Conservation (phyloP, 2,113 vertebrate genomes). For the Balaeniceps rex region DNA sequence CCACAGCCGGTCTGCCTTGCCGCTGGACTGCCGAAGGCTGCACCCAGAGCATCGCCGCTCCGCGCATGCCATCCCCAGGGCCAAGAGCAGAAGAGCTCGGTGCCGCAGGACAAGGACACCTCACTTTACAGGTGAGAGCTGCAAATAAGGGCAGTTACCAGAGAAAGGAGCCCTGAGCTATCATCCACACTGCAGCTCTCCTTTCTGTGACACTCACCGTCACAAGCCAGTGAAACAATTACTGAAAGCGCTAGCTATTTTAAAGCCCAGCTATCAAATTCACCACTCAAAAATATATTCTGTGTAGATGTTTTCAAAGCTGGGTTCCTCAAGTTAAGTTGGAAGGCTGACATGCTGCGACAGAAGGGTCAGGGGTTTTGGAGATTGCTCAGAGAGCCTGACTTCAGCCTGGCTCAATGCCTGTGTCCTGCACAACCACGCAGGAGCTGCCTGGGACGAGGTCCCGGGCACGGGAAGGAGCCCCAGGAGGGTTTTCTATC, state of each 20-base stretch:
- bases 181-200: background rate
- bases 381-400: background rate
- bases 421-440: background rate
- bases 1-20: background rate
- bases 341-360: background rate
- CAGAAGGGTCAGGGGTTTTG: background rate
- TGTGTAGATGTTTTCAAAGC: background rate
- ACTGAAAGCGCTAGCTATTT: background rate
- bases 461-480: background rate
- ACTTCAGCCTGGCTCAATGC: background rate
- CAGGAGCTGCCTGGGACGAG: background rate
- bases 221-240: background rate
- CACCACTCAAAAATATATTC: background rate
- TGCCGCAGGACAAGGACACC: background rate
- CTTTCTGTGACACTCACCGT: background rate
- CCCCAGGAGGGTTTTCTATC: background rate
- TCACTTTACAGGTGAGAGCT: background rate
- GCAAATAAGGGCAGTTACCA: background rate
- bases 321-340: background rate
- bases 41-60: accelerated
- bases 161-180: background rate
- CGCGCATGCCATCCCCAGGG: accelerated
- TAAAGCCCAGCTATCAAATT: background rate
- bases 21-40: background rate
- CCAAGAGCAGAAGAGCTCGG: background rate